Conservation (phyloP, 2,888 invertebrate genomes). For the Hypomecis atomaria region DNA sequence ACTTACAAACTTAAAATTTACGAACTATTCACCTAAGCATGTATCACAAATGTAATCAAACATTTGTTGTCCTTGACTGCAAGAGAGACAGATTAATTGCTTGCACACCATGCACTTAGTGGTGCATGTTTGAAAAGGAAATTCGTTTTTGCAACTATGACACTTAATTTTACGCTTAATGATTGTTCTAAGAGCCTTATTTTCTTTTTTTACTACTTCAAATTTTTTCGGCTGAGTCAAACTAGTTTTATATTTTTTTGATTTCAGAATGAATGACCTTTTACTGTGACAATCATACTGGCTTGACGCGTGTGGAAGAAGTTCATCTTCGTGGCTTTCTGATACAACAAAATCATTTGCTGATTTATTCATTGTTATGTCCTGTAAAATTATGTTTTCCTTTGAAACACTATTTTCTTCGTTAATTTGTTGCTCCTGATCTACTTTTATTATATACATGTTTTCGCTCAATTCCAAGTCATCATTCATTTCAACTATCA, state of each 20-base stretch:
- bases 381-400: constrained; percentile 2
- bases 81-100: constrained; percentile 5
- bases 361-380: constrained; percentile 5
- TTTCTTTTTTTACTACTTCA: constrained; percentile 5
- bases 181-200: constrained; percentile 5
- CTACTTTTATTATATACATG: constrained; percentile 1
- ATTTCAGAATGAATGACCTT: constrained; percentile 5
- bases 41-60: constrained; percentile 5
- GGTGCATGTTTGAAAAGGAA: constrained; percentile 5
- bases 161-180: constrained; percentile 5
- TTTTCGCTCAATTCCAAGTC: constrained; percentile 5
- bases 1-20: constrained; percentile 5
- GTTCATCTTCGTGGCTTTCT: constrained; percentile 5
- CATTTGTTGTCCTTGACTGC: constrained; percentile 5
- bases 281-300: constrained; percentile 5
- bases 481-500: constrained; percentile 5
- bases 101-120: constrained; percentile 5
- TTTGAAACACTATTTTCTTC: constrained; percentile 1
- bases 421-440: constrained; percentile 5
- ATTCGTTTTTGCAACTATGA: constrained; percentile 5
- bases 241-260: constrained; percentile 5
- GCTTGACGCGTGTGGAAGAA: constrained; percentile 5
- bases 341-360: constrained; percentile 5
- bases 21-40: constrained; percentile 5
- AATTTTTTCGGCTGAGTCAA: constrained; percentile 5